A percentile compares a stretch with the other conserved stretches of the same genome.
Evolutionary conservation across 2,888 invertebrate genomes (phyloP).

Genomic region (Didymodactylos carnosus): DNA sequence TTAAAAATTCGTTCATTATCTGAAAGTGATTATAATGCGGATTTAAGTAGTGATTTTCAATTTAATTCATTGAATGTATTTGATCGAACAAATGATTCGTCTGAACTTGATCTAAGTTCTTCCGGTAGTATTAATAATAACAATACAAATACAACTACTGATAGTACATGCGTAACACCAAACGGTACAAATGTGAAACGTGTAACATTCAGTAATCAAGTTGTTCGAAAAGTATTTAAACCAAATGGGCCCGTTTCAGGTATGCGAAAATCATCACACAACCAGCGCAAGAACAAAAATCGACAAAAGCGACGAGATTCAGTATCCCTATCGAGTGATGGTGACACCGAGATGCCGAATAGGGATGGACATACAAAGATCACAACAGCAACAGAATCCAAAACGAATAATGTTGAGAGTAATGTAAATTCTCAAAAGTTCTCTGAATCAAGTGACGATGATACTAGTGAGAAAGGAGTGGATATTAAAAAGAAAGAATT

Average conservation of each 20-base stretch:
- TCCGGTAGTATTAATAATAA: background rate
- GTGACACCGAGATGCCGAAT: no score
- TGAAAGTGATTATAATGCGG: background rate
- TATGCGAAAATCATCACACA: constrained; percentile 8
- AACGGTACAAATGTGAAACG: background rate
- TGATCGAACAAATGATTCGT: background rate
- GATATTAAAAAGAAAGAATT: no score
- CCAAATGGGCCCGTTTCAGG: constrained; percentile 8
- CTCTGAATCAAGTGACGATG: no score
- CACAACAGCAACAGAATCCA: no score
- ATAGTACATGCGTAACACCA: background rate
- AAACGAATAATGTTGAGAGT: no score
- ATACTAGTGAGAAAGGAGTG: background rate
- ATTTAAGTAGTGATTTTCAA: no score
- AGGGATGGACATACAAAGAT: no score
- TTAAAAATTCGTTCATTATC: background rate
- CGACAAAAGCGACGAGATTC: constrained; percentile 7
- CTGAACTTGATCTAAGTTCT: background rate
- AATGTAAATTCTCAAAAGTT: no score
- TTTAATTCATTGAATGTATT: background rate
- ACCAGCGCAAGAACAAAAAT: constrained; percentile 6
- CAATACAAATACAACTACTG: background rate
- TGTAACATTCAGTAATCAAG: constrained; percentile 13
- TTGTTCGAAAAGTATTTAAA: constrained; percentile 11
- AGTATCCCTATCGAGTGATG: constrained; percentile 1